Evolutionary conservation across 1,140 invertebrate genomes (phyloP).

Genomic region (Gryon sp.): DNA sequence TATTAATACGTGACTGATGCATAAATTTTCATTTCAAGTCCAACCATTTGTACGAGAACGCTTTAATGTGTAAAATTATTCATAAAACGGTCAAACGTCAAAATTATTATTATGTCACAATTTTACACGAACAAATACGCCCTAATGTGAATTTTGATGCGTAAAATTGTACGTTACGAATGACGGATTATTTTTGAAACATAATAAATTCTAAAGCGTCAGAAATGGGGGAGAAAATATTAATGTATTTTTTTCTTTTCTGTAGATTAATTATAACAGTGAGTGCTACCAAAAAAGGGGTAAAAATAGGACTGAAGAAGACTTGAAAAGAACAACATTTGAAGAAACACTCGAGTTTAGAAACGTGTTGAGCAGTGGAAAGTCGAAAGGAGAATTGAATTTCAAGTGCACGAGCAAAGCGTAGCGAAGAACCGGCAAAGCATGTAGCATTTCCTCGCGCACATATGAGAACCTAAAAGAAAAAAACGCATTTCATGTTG

Average conservation of each 20-base stretch:
- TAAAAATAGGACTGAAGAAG: slow-evolving; percentile 25
- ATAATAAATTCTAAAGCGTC: slow-evolving; percentile 18
- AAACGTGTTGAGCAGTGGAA: slow-evolving; percentile 49
- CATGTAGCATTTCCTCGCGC: slow-evolving; percentile 20
- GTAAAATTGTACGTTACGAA: slow-evolving; percentile 1
- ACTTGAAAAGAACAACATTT: slow-evolving; percentile 50
- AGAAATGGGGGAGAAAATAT: too few species aligned
- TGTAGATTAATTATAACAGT: slow-evolving; percentile 33
- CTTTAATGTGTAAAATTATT: slow-evolving; percentile 3
- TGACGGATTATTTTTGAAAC: slow-evolving; percentile 8
- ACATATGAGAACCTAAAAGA: slow-evolving; percentile 15
- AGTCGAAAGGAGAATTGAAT: slow-evolving; percentile 54
- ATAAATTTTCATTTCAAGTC: slow-evolving; percentile 36
- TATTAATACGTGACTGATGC: slow-evolving; percentile 38
- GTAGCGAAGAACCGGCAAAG: slow-evolving; percentile 17
- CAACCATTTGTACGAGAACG: neutral
- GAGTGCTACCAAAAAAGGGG: slow-evolving; percentile 12
- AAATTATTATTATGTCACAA: neutral
- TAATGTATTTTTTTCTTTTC: too few species aligned
- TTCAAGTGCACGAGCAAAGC: slow-evolving; percentile 45
- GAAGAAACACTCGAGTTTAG: slow-evolving; percentile 52
- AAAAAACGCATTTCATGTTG: slow-evolving; percentile 40
- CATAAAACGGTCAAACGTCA: neutral
- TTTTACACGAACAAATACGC: neutral
- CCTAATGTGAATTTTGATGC: slow-evolving; percentile 5